phyloP scores from a whole-genome alignment of 2,797 vertebrate genomes.

The Centroberyx gerrardi region DNA sequence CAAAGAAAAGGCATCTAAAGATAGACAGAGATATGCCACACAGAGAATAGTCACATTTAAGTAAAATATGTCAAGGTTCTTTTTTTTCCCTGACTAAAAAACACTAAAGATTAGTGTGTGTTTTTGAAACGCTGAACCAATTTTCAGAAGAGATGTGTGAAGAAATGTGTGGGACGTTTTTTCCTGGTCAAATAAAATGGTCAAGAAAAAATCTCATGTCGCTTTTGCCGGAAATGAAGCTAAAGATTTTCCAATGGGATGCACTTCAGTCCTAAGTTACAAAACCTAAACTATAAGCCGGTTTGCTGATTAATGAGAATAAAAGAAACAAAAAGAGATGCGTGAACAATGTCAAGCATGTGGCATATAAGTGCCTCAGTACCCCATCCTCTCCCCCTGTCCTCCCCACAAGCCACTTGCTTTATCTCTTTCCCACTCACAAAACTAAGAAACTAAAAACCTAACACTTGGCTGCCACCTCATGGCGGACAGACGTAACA shows the following conservation, averaged over 20 bases:
- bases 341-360: slow-evolving; percentile 16
- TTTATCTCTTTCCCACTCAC: not conserved
- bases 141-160: slow-evolving; percentile 1
- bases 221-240: not conserved
- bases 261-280: not conserved
- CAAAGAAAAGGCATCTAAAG: slow-evolving; percentile 54
- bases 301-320: slow-evolving; percentile 7
- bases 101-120: slow-evolving; percentile 12
- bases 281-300: not conserved
- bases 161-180: not conserved
- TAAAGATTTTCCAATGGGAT: not conserved
- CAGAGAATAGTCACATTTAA: slow-evolving; percentile 37
- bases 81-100: slow-evolving; percentile 26
- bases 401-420: not conserved
- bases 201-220: not conserved
- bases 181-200: not conserved
- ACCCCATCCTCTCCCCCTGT: not conserved
- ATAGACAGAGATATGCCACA: slow-evolving; percentile 44
- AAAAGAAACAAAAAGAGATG: slow-evolving; percentile 4
- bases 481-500: slow-evolving; percentile 67
- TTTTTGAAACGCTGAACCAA: slow-evolving; percentile 20
- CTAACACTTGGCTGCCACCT: slow-evolving; percentile 58
- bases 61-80: slow-evolving; percentile 33
- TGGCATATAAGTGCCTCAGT: slow-evolving; percentile 6
- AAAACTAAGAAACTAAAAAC: slow-evolving; percentile 25